Base-by-base conservation (phyloP, 30 jellyfish, hydroid and myxozoan genomes). In the Aurelia sp. region DNA sequence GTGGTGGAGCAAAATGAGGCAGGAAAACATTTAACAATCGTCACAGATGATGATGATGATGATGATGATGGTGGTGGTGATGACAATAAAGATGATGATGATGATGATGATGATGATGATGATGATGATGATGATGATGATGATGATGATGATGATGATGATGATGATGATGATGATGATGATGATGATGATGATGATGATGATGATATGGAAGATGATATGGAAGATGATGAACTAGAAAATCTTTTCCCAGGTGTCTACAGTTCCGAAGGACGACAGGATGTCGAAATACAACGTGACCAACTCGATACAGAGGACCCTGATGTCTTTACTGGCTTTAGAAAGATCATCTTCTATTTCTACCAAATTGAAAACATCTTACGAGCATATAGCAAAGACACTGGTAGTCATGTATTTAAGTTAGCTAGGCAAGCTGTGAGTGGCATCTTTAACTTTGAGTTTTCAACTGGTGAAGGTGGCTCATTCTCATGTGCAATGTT, bases 351-450 rank as follows among this genome's bases (percentile, higher is more conserved):
- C 13, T 85, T 85, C 63, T 85, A 70, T 24, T 85, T 85, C 41
- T 85, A 85, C 38, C 94, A 85, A 74, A 75, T 81, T 58, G 88
- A 72, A 61, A 31, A 30, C 8, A 31, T 85, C 5, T 44, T 85
- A 13, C 71, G 81, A 40, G 65, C 44, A 3, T 63, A 61, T 27
- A 13, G 10, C 40, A 35, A 38, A 24, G 63, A 53, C 27, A 71
- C 33, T 13, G 33, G 24, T 15, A 22, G 44, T 30, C 30, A 59
- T 21, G 22, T 20, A 0, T 31, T 85, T 21, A 67, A 21, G 22
- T 31, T n/a, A 10, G 48, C 61, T 33, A 40, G 62, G 55, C 66
- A 47, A 52, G 24, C 33, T 59, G 69, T 59, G 24, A 59, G 86
- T 35, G 58, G 86, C 35, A 20, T 75, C 48, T 75, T 75, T 22